These are phyloP conservation scores for Microtus obscurus DNA, from an alignment of 2,797 vertebrate species.

Conservation along the genomic window DNA sequence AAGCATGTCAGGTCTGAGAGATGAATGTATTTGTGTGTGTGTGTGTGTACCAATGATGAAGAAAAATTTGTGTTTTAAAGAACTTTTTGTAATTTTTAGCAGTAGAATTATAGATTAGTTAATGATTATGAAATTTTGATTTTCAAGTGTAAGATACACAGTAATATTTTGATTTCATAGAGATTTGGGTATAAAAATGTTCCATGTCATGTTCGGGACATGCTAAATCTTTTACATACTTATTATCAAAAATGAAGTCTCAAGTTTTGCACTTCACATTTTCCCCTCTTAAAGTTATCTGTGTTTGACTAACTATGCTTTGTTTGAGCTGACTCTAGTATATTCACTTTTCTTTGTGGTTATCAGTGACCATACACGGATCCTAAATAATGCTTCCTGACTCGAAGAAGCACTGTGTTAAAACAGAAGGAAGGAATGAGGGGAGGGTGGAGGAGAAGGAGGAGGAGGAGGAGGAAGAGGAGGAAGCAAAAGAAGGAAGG, in stretches of 20 bases:
- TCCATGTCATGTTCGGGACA: background rate
- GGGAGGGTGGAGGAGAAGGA: fast-evolving
- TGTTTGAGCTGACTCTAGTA: background rate
- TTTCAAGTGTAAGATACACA: background rate
- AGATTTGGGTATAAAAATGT: background rate
- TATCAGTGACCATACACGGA: background rate
- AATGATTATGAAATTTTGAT: background rate
- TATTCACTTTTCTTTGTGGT: background rate
- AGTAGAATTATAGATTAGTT: background rate
- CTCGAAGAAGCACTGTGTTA: background rate
- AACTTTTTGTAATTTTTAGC: background rate
- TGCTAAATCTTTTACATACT: background rate
- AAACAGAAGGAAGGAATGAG: background rate
- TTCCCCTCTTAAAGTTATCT: background rate
- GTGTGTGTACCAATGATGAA: background rate
- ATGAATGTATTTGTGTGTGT: background rate
- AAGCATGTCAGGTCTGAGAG: background rate
- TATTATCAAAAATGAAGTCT: background rate
- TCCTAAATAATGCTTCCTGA: background rate
- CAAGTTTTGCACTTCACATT: background rate
- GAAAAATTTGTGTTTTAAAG: background rate
- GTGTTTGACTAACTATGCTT: background rate
- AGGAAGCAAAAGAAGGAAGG: background rate
- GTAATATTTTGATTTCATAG: background rate
- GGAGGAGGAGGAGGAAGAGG: fast-evolving